Conservation (phyloP, 35 echinoderm and acorn worm species). For the Apostichopus parvimensis region DNA sequence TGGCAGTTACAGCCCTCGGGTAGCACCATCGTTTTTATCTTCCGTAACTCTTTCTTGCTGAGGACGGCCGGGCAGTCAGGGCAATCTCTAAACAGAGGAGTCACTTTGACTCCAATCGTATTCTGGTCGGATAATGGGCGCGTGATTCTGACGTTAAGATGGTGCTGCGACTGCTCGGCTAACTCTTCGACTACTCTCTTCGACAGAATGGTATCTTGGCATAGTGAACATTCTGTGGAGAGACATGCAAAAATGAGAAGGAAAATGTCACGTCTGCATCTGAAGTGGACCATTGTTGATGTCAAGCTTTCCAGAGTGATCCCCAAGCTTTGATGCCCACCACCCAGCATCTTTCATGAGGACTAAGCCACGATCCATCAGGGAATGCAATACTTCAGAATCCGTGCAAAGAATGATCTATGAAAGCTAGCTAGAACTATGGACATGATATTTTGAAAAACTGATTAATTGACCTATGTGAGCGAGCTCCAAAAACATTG, state of each 20-base stretch:
- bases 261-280: not conserved
- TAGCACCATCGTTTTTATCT: not conserved
- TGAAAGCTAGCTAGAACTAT: too few species aligned
- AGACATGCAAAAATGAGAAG: not conserved
- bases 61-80: not conserved
- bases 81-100: not conserved
- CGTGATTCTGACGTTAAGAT: not conserved
- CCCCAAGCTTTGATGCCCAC: too few species aligned
- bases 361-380: too few species aligned
- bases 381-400: not conserved
- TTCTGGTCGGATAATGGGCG: not conserved
- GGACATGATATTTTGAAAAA: too few species aligned
- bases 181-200: not conserved
- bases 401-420: not conserved
- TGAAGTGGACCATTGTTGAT: too few species aligned
- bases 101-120: not conserved
- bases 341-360: too few species aligned
- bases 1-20: not conserved
- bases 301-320: too few species aligned
- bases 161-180: not conserved
- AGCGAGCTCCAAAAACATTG: too few species aligned
- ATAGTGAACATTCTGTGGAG: slow-evolving; percentile 15
- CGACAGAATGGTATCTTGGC: not conserved
- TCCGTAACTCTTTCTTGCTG: not conserved
- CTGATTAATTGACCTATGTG: too few species aligned